Base-by-base conservation (phyloP, 2,888 invertebrate species). In the Drosophila melanosoma region DNA sequence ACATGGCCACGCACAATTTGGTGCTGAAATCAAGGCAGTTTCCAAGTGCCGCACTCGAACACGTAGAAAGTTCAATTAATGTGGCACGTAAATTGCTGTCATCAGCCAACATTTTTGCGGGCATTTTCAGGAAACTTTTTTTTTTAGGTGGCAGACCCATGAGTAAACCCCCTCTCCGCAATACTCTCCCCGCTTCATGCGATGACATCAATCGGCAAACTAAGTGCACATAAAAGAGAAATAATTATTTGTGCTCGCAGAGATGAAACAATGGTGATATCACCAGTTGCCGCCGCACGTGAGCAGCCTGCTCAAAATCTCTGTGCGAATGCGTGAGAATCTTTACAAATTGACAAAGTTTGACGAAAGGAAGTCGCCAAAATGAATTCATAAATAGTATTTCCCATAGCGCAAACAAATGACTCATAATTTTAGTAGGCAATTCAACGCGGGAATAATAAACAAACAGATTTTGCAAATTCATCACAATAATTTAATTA, bases 31-130 rank as follows among this genome's bases (percentile, higher is more conserved):
- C 81, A 73, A 73, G 66, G 67, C 59, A 69, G 61, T 17, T 63
- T 69, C 70, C 57, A 61, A 84, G 71, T 76, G 60, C 53, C 53
- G 82, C 83, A 84, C 87, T 87, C 75, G 69, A 90, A 84, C 87
- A 87, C 87, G 87, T 90, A 87, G 89, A 88, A 88, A 87, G 89
- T 87, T 89, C 90, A 89, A 87, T 89, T 87, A 82, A 89, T 70
- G 79, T 69, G 81, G 89, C 89, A 87, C 89, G 90, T 82, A 89
- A 90, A 84, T 77, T 74, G 82, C 74, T 81, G 85, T 87, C 89
- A 87, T 82, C 82, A 73, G 65, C 59, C 62, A 68, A 64, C 45
- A 26, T 26, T 26, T 26, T 26, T 60, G 65, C 52, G 49, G 66
- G 42, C 42, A 38, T 53, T 62, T 68, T 35, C 51, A 64, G 74